A percentile compares a stretch with the other conserved stretches of the same genome.
These are phyloP conservation scores for Branchinecta lindahli DNA, from an alignment of 1,140 invertebrate species.

Conservation along the genomic window DNA sequence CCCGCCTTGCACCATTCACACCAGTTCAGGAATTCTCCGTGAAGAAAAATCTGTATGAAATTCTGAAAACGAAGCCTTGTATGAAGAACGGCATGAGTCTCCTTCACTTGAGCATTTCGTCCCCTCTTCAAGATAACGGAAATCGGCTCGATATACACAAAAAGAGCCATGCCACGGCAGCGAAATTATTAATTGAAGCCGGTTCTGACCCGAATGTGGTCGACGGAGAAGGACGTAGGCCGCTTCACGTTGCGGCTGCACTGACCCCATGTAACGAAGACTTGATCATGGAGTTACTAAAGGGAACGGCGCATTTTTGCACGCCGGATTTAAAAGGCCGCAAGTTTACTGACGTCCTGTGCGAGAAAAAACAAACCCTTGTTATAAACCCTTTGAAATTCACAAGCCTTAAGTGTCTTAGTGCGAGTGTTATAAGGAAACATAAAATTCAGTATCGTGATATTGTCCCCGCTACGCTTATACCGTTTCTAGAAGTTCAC, in stretches of 20 bases:
- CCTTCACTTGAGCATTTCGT: slow-evolving; percentile 54
- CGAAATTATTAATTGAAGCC: slow-evolving; percentile 54
- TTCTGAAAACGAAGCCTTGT: slow-evolving; percentile 57
- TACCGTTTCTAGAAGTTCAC: slow-evolving; percentile 38
- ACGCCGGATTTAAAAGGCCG: slow-evolving; percentile 59
- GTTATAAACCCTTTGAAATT: slow-evolving; percentile 62
- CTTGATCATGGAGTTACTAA: slow-evolving; percentile 50
- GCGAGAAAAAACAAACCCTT: slow-evolving; percentile 39
- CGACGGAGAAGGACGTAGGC: slow-evolving; percentile 54
- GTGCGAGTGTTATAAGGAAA: slow-evolving; percentile 53
- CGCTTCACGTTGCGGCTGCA: slow-evolving; percentile 56
- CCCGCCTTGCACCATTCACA: slow-evolving; percentile 34
- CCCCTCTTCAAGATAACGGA: not conserved
- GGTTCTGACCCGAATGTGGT: slow-evolving; percentile 59
- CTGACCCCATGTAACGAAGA: slow-evolving; percentile 34
- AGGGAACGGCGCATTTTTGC: slow-evolving; percentile 70
- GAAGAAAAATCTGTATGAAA: slow-evolving; percentile 39
- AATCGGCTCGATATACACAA: slow-evolving; percentile 37
- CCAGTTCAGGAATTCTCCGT: slow-evolving; percentile 35
- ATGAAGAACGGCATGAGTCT: slow-evolving; percentile 52
- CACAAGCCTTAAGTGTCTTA: slow-evolving; percentile 59
- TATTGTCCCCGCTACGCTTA: slow-evolving; percentile 40
- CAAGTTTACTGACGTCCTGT: slow-evolving; percentile 53
- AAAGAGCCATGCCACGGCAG: slow-evolving; percentile 27
- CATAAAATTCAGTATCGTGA: slow-evolving; percentile 43